Evolutionary conservation across 2,113 vertebrate genomes (phyloP).

Genomic region (Erpornis zantholeuca): DNA sequence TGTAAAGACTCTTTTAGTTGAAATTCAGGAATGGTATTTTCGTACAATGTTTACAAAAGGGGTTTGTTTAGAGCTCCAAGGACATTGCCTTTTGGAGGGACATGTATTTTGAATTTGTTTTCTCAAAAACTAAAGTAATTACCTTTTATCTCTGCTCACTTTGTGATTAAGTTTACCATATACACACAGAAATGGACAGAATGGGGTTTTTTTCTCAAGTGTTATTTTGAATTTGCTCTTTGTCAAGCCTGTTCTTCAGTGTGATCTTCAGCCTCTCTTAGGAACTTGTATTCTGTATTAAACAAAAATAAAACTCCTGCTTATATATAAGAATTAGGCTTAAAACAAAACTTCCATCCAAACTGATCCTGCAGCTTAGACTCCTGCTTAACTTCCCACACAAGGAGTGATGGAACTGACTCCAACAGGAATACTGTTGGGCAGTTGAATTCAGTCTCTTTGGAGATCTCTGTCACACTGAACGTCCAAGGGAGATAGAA

Average conservation of each 20-base stretch:
- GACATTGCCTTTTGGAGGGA: neutral
- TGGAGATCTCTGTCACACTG: neutral
- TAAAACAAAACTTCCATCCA: neutral
- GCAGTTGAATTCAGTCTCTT: neutral
- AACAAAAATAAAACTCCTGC: neutral
- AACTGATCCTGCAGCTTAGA: neutral
- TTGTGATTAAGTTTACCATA: neutral
- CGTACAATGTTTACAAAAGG: neutral
- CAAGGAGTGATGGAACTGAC: neutral
- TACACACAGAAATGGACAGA: neutral
- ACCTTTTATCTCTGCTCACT: neutral
- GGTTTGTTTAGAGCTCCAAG: neutral
- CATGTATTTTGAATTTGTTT: neutral
- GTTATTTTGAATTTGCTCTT: neutral
- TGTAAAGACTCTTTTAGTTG: neutral
- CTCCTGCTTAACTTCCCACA: neutral
- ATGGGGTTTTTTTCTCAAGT: rapidly evolving
- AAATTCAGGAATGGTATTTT: slow-evolving; percentile 20
- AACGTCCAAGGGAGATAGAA: neutral
- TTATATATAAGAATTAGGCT: neutral
- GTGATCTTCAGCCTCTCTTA: neutral
- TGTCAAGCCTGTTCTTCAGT: neutral
- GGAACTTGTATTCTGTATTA: neutral
- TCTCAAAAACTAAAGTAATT: neutral
- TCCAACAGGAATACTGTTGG: neutral